phyloP scores from a whole-genome alignment of 2,888 invertebrate genomes.

The Sabatieria punctata region DNA sequence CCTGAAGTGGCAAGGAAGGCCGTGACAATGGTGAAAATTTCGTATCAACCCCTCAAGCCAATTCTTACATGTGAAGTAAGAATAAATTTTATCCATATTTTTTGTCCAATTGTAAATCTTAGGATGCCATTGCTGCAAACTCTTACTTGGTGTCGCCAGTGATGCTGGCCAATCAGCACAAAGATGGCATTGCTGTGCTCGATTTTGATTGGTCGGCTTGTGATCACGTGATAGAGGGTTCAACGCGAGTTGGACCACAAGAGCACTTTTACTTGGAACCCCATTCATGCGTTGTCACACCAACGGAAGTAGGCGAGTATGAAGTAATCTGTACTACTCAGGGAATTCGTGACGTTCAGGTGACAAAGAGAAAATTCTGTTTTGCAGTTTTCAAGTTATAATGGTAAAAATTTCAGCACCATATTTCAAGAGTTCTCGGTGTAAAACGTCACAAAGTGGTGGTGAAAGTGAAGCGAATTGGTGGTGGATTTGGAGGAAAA shows the following conservation, averaged over 20 bases:
- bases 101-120: no score
- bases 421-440: constrained; percentile 51
- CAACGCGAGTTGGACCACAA: constrained; percentile 65
- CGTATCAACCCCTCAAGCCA: no score
- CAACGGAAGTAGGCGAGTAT: constrained; percentile 41
- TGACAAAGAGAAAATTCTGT: constrained; percentile 11
- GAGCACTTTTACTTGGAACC: constrained; percentile 95
- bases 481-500: constrained; percentile 91
- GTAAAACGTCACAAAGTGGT: constrained; percentile 53
- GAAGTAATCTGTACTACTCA: constrained; percentile 70
- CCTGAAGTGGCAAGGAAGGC: constrained; percentile 64
- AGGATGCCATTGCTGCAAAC: no score
- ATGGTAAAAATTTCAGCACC: no score
- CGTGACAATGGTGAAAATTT: constrained; percentile 56
- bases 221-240: constrained; percentile 61
- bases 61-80: no score
- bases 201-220: no score
- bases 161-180: no score
- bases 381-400: no score
- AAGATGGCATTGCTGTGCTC: no score
- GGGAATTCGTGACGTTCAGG: constrained; percentile 22
- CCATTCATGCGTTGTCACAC: constrained; percentile 37
- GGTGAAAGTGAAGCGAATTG: constrained; percentile 63
- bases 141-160: no score
- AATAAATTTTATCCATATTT: no score